phyloP scores from a whole-genome alignment of 1,140 invertebrate genomes.

The Thaumetopoea pityocampa region DNA sequence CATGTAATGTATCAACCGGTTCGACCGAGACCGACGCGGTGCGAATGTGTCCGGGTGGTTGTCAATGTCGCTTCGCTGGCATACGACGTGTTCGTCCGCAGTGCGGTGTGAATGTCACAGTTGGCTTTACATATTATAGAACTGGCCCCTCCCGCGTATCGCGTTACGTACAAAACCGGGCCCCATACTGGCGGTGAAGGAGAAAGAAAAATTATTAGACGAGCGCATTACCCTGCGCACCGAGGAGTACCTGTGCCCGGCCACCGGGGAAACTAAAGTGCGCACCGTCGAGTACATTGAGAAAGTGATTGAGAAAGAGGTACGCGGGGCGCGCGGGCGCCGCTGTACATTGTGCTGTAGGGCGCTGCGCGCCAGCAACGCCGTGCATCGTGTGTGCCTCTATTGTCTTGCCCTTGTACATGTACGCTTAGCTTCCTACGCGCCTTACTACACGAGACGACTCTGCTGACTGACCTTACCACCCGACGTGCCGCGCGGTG shows the following conservation, averaged over 20 bases:
- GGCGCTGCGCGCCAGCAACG: conserved; percentile 63
- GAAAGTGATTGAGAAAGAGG: conserved; percentile 96
- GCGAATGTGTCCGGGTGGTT: conserved; percentile 33
- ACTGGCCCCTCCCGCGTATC: conserved; percentile 83
- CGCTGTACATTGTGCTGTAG: conserved; percentile 59
- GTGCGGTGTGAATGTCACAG: conserved; percentile 61
- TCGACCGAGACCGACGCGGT: too few relatives aligned
- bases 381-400: conserved; percentile 66
- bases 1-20: too few relatives aligned
- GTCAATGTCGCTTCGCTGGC: conserved; percentile 49
- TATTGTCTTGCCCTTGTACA: conserved; percentile 51
- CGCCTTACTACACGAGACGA: conserved; percentile 24
- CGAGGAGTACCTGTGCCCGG: conserved; percentile 91
- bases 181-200: conserved; percentile 87
- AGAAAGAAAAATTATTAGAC: conserved; percentile 91
- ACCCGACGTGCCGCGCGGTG: not conserved
- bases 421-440: conserved; percentile 67
- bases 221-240: conserved; percentile 91
- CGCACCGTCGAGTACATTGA: conserved; percentile 94
- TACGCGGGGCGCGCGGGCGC: conserved; percentile 71
- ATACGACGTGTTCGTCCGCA: conserved; percentile 37
- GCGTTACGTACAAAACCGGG: conserved; percentile 88
- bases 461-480: conserved; percentile 13
- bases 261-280: conserved; percentile 88
- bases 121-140: conserved; percentile 73